Conservation (phyloP, 2,888 invertebrate species). For the Chrysodeixis includens region DNA sequence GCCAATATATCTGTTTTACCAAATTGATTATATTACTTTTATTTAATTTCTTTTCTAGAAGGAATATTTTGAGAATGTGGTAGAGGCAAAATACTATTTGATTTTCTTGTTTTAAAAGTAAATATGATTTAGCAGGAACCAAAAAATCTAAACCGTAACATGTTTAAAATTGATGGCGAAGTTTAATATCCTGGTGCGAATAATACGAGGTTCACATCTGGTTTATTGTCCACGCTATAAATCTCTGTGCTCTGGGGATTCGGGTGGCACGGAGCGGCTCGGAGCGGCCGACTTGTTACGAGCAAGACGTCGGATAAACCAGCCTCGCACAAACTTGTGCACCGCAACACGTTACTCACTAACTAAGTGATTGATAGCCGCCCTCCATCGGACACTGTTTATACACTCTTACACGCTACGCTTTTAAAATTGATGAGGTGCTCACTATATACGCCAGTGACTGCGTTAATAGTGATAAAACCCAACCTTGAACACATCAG, state of each 20-base stretch:
- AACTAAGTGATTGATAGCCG: conserved; percentile 50
- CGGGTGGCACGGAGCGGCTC: conserved; percentile 19
- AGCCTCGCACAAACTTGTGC: conserved; percentile 42
- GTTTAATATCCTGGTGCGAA: conserved; percentile 54
- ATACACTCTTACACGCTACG: conserved; percentile 19
- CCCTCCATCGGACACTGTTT: conserved; percentile 26
- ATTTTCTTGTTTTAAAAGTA: neutral
- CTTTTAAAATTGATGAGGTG: conserved; percentile 41
- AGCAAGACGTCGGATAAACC: conserved; percentile 24
- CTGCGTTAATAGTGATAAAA: conserved; percentile 19
- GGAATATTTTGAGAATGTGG: too few species aligned
- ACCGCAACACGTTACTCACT: conserved; percentile 37
- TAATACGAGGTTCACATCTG: conserved; percentile 35
- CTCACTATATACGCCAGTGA: conserved; percentile 13
- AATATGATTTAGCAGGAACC: conserved; percentile 1
- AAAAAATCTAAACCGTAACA: conserved; percentile 7
- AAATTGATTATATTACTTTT: too few species aligned
- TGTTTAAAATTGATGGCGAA: conserved; percentile 47
- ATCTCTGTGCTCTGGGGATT: conserved; percentile 54
- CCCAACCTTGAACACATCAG: neutral
- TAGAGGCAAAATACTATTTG: too few species aligned
- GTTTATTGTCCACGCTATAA: conserved; percentile 53
- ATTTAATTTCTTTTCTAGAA: too few species aligned
- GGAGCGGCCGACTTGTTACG: conserved; percentile 30
- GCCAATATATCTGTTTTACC: neutral